Evolutionary conservation across 2,797 vertebrate species (phyloP).

Genomic region (Sphenopsis melanotis): DNA sequence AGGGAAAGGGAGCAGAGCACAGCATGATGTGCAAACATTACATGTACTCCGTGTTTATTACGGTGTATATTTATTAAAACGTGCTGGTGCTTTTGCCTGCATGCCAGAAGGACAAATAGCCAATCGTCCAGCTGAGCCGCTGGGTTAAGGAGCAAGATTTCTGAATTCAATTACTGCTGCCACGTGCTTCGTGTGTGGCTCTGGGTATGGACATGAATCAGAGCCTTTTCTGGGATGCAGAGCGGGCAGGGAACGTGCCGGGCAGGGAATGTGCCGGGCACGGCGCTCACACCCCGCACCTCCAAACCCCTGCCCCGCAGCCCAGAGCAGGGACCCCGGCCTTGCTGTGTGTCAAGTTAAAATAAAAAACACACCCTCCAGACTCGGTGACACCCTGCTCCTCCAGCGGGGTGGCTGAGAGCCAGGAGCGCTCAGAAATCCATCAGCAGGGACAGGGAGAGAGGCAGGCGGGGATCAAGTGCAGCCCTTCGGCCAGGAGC

Average conservation of each 20-base stretch:
- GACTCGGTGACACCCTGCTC: not conserved
- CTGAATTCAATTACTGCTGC: not conserved
- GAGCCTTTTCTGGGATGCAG: not conserved
- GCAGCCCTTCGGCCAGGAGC: not conserved
- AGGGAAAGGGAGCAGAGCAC: not conserved
- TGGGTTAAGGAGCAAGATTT: not conserved
- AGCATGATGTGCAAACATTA: rapidly evolving
- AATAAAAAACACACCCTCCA: not conserved
- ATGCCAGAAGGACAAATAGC: not conserved
- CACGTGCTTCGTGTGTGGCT: not conserved
- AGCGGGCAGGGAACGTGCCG: rapidly evolving
- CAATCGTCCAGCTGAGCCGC: not conserved
- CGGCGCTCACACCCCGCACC: rapidly evolving
- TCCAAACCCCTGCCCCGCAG: not conserved
- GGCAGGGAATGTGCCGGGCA: rapidly evolving
- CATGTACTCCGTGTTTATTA: rapidly evolving
- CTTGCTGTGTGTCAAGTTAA: rapidly evolving
- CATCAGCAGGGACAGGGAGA: rapidly evolving
- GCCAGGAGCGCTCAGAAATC: not conserved
- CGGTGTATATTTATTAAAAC: not conserved
- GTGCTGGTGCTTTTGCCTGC: not conserved
- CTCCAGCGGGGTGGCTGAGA: not conserved
- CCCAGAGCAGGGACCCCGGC: not conserved
- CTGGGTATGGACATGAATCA: not conserved
- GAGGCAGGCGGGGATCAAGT: rapidly evolving